Conservation (phyloP, 2,113 vertebrate species). For the Mobula birostris region DNA sequence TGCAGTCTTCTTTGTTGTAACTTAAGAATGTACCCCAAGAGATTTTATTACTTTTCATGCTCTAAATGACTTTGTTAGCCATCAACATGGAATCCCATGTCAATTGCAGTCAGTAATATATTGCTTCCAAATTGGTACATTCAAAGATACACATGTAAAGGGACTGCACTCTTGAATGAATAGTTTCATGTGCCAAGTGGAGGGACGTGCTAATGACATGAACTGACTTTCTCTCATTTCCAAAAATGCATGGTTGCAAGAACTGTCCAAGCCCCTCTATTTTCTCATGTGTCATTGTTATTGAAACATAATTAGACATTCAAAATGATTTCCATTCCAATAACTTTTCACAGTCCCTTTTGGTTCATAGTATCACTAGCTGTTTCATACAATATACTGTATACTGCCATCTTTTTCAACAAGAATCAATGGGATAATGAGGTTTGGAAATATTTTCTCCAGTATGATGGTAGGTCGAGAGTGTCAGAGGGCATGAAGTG, state of each 20-base stretch:
- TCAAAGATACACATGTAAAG: background rate
- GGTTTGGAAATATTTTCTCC: too few relatives aligned
- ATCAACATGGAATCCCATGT: background rate
- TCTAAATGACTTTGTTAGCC: background rate
- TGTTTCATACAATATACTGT: background rate
- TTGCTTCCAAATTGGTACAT: background rate
- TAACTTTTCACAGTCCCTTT: background rate
- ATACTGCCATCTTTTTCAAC: too few relatives aligned
- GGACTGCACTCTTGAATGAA: background rate
- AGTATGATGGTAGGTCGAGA: too few relatives aligned
- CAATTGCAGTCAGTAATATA: background rate
- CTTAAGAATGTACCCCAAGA: background rate
- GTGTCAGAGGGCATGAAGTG: too few relatives aligned
- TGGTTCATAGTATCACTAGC: background rate
- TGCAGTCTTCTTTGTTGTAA: background rate
- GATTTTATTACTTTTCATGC: background rate
- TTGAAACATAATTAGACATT: background rate
- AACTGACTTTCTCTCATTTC: background rate
- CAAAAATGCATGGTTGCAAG: background rate
- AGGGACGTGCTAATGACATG: background rate
- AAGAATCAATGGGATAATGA: too few relatives aligned
- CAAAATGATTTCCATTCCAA: background rate
- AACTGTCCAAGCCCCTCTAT: background rate
- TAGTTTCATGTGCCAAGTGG: background rate
- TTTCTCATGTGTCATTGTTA: background rate